Evolutionary conservation across 2,797 vertebrate species (phyloP).

Genomic region (Anisognathus igniventris): DNA sequence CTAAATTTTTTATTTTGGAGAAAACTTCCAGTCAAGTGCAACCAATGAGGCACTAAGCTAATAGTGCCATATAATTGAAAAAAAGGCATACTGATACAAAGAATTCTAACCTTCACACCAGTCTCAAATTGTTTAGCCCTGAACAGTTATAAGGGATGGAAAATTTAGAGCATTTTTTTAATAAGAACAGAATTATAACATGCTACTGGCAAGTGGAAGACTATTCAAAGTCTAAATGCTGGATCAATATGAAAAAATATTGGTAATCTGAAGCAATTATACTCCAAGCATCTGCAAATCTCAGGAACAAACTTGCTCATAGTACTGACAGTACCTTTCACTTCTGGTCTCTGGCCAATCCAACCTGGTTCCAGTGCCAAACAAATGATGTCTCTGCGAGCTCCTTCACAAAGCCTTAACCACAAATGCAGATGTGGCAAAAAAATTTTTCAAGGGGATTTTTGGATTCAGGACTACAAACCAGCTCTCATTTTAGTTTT

Average conservation of each 20-base stretch:
- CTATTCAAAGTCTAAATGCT: not conserved
- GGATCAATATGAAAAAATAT: not conserved
- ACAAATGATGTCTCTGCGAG: not conserved
- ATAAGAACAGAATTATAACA: not conserved
- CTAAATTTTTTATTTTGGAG: not conserved
- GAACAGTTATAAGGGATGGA: not conserved
- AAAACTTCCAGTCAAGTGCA: not conserved
- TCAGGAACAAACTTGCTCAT: not conserved
- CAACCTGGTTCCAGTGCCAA: not conserved
- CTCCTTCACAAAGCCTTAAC: not conserved
- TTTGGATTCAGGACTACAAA: not conserved
- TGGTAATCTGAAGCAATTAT: not conserved
- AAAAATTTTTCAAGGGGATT: not conserved
- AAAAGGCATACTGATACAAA: not conserved
- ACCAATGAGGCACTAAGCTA: not conserved
- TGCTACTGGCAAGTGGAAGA: not conserved
- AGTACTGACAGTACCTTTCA: not conserved
- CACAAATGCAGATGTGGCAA: rapidly evolving
- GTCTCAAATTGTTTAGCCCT: not conserved
- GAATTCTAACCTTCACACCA: not conserved
- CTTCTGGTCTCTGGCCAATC: not conserved
- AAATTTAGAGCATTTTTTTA: not conserved
- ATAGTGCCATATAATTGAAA: not conserved
- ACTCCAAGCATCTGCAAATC: not conserved
- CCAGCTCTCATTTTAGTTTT: not conserved